Base-by-base conservation (phyloP, 2,797 vertebrate species). In the Tympanoctomys barrerae region DNA sequence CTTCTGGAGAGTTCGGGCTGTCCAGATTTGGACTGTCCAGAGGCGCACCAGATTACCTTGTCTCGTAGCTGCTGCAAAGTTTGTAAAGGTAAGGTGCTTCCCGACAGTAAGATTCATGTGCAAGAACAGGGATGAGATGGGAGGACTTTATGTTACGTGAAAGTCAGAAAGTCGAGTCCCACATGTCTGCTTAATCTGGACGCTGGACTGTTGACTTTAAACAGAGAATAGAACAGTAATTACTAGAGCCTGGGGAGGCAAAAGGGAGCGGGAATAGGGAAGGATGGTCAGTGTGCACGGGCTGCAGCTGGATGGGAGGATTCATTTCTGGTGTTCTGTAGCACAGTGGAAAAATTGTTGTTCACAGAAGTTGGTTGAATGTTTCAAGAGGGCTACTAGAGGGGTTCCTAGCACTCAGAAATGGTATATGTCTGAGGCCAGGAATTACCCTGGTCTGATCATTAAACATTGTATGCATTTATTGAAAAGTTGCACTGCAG, bases 41-140 rank as follows among this genome's bases (percentile, higher is more conserved):
- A 99, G 95, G 99, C 99, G 5, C 99, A 99, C 84, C 99, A 99
- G 98, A 98, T 99, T 79, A 98, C 99, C 57, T 97, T 99, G 97
- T 99, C 98, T 96, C 99, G 99, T 98, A 99, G 99, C 97, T 99
- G 99, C 98, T 99, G 99, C 98, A 99, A 99, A 99, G 98, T 99
- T 94, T 99, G 99, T 98, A 99, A 99, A 99, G 99, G 99, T 99
- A 99, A 95, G 97, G 22, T 3, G 42, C 77, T 39, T 9, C 31
- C 46, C 7, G 21, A 62, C 96, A 86, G 36, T 89, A 42, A 83
- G 49, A 31, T 73, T 61, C 86, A 33, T 18, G 28, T 87, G 59
- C 5, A 6, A 71, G 62, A 82, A 13, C 0, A 36, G 19, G 2
- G 16, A 28, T 59, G 59, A 5, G 33, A 31, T 2, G 18, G 39